These are phyloP conservation scores for Notoglanidium macrostoma DNA, from an alignment of 2,797 vertebrate genomes.

Conservation along the genomic window DNA sequence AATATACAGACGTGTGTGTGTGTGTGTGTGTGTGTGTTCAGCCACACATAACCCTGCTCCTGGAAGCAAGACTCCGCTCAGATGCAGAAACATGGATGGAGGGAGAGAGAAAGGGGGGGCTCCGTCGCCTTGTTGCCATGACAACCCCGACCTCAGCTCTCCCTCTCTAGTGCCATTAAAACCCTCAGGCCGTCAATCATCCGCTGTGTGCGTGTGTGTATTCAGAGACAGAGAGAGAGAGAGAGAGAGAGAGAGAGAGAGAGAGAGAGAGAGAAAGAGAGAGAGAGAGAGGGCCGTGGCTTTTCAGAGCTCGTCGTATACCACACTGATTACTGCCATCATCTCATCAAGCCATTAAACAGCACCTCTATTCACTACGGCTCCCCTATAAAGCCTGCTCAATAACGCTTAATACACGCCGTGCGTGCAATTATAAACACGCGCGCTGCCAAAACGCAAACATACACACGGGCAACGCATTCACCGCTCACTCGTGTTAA, in stretches of 20 bases:
- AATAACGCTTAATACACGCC: constrained; percentile 52
- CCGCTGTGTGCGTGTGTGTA: constrained; percentile 39
- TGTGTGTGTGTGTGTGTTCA: constrained; percentile 28
- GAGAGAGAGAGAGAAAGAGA: constrained; percentile 4
- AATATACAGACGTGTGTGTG: not conserved
- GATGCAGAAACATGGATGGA: constrained; percentile 43
- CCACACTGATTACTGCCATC: constrained; percentile 57
- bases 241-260: not conserved
- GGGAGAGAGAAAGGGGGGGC: constrained; percentile 21
- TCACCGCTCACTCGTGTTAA: constrained; percentile 12
- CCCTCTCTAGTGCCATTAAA: constrained; percentile 67
- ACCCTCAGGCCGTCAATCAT: constrained; percentile 70
- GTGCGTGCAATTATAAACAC: constrained; percentile 43
- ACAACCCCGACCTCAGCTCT: constrained; percentile 67
- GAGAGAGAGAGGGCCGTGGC: constrained; percentile 21
- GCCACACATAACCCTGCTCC: constrained; percentile 19
- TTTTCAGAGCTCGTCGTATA: constrained; percentile 49
- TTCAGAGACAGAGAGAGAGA: not conserved
- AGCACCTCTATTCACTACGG: constrained; percentile 50
- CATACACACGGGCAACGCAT: constrained; percentile 10
- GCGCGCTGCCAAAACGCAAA: constrained; percentile 15
- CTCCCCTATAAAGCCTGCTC: constrained; percentile 53
- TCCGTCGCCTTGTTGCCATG: constrained; percentile 65
- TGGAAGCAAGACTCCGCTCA: constrained; percentile 42
- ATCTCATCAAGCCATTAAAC: constrained; percentile 59